phyloP scores from a whole-genome alignment of 1,140 invertebrate species.

The Centruroides vittatus region DNA sequence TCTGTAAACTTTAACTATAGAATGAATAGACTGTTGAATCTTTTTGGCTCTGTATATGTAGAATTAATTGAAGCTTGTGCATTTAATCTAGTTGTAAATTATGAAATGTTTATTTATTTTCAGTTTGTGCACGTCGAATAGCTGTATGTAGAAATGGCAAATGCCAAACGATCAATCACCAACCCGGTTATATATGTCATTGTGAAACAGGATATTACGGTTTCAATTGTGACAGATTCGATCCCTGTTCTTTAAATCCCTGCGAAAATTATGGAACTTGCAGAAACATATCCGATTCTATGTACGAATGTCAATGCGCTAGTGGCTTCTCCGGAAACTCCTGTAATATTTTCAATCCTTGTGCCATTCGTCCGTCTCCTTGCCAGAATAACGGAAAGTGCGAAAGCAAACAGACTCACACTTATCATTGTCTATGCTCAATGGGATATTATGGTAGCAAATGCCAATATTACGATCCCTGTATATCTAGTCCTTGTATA shows the following conservation, averaged over 20 bases:
- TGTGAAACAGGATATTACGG: slow-evolving; percentile 17
- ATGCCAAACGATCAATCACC: slow-evolving; percentile 13
- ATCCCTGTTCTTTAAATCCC: slow-evolving; percentile 76
- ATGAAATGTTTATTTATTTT: no score
- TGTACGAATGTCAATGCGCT: slow-evolving; percentile 29
- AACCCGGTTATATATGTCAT: slow-evolving; percentile 19
- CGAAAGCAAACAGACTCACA: slow-evolving; percentile 45
- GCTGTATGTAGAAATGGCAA: slow-evolving; percentile 14
- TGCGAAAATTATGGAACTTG: slow-evolving; percentile 55
- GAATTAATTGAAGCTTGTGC: no score
- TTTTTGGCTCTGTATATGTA: no score
- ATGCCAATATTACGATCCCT: slow-evolving; percentile 85
- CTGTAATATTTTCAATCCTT: slow-evolving; percentile 62
- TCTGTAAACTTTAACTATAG: no score
- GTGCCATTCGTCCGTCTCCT: slow-evolving; percentile 33
- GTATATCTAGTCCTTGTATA: slow-evolving; percentile 77
- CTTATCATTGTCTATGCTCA: slow-evolving; percentile 63
- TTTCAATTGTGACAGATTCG: slow-evolving; percentile 24
- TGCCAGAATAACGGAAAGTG: slow-evolving; percentile 66
- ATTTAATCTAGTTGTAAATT: no score
- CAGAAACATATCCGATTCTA: slow-evolving; percentile 17
- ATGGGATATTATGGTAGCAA: slow-evolving; percentile 26
- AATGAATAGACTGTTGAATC: no score
- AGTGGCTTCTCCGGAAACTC: slow-evolving; percentile 66
- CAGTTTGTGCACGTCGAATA: slow-evolving; percentile 9